Percentiles rank a stretch among this genome's conserved stretches.
phyloP scores from a whole-genome alignment of 2,888 invertebrate species.

The Acleris holmiana region DNA sequence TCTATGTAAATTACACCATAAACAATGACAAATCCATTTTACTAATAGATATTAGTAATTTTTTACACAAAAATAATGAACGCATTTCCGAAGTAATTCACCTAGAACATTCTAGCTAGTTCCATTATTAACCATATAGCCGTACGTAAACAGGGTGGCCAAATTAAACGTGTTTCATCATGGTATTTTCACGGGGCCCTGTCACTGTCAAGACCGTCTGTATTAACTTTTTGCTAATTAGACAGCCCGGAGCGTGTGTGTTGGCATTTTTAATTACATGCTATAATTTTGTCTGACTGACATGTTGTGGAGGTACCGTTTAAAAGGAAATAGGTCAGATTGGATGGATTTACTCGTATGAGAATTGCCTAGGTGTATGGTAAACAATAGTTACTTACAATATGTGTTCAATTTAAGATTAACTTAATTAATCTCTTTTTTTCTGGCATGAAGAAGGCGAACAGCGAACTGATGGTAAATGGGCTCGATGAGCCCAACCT shows the following conservation, averaged over 20 bases:
- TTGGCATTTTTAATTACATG: conserved; percentile 83
- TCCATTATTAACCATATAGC: neutral
- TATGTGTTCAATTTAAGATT: too few species aligned
- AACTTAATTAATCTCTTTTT: too few species aligned
- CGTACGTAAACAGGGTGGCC: conserved; percentile 44
- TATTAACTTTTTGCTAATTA: conserved; percentile 84
- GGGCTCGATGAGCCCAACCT: too few species aligned
- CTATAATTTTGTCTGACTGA: conserved; percentile 68
- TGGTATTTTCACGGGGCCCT: conserved; percentile 80
- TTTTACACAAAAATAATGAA: too few species aligned
- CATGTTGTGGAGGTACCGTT: conserved; percentile 48
- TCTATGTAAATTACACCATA: too few species aligned
- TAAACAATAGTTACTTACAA: too few species aligned
- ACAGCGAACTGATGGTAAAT: too few species aligned
- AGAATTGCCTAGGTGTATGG: too few species aligned
- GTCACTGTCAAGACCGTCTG: conserved; percentile 79
- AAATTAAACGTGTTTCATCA: conserved; percentile 83
- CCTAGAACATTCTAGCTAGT: neutral
- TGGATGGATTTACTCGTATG: neutral
- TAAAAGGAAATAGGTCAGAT: conserved; percentile 1
- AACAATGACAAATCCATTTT: too few species aligned
- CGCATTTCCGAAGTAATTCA: neutral
- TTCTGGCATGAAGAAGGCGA: too few species aligned
- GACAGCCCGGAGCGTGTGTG: conserved; percentile 78
- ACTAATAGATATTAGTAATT: too few species aligned